These are phyloP conservation scores for Phymastichus coffea DNA, from an alignment of 1,140 invertebrate genomes.

Conservation along the genomic window DNA sequence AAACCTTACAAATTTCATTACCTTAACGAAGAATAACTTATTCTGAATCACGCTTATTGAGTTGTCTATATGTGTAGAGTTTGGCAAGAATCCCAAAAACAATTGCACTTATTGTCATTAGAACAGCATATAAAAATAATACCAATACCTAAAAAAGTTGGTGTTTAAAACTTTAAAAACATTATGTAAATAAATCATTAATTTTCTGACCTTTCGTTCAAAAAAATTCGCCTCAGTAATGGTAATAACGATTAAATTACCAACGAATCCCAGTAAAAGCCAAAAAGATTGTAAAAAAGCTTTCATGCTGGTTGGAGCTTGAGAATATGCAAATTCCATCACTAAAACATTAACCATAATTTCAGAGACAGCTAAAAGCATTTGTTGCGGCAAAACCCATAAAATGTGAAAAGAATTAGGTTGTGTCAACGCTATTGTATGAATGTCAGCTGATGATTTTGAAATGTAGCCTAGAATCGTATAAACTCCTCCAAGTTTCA, in stretches of 20 bases:
- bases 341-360: constrained; percentile 91
- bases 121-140: constrained; percentile 83
- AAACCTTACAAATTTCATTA: no score
- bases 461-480: constrained; percentile 53
- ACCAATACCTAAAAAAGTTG: constrained; percentile 73
- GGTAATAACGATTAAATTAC: constrained; percentile 87
- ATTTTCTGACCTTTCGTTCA: constrained; percentile 61
- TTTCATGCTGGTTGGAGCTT: constrained; percentile 89
- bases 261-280: constrained; percentile 85
- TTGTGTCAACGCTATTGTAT: constrained; percentile 58
- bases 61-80: constrained; percentile 67
- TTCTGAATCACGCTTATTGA: no score
- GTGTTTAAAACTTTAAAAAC: no score
- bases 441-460: constrained; percentile 28
- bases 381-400: constrained; percentile 83
- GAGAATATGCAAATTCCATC: constrained; percentile 86
- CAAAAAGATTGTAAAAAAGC: constrained; percentile 86
- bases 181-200: background rate
- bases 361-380: constrained; percentile 78
- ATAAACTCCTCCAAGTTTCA: constrained; percentile 63
- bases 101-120: constrained; percentile 81
- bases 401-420: constrained; percentile 76
- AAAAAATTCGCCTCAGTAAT: constrained; percentile 71
- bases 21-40: no score
- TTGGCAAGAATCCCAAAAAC: constrained; percentile 77